phyloP scores from a whole-genome alignment of 2,888 invertebrate species.

The Neria commutata region DNA sequence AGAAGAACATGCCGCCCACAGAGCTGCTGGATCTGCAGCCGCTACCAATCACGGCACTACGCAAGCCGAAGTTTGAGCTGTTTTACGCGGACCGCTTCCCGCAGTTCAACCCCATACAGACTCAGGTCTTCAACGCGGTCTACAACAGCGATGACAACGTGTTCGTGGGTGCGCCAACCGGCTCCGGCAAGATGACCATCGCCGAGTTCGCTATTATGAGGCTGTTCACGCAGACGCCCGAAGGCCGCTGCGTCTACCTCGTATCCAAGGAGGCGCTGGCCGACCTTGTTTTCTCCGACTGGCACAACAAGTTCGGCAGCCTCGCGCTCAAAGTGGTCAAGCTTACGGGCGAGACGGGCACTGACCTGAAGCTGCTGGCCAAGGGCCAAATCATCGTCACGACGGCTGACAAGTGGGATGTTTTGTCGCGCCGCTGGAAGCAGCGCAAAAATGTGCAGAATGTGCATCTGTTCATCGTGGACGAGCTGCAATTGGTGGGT shows the following conservation, averaged over 20 bases:
- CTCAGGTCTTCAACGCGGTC: slow-evolving; percentile 97
- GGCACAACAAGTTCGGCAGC: slow-evolving; percentile 87
- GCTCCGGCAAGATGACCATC: slow-evolving; percentile 91
- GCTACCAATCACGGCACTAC: slow-evolving; percentile 88
- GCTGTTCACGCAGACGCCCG: slow-evolving; percentile 74
- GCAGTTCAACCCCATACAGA: slow-evolving; percentile 98
- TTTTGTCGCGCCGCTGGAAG: slow-evolving; percentile 97
- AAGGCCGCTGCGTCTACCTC: slow-evolving; percentile 90
- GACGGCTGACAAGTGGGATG: slow-evolving; percentile 99
- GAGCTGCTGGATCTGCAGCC: slow-evolving; percentile 97
- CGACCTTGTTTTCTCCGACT: slow-evolving; percentile 87
- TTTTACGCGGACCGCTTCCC: slow-evolving; percentile 86
- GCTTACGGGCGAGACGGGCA: slow-evolving; percentile 95
- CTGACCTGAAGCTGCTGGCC: slow-evolving; percentile 90
- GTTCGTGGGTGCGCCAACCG: slow-evolving; percentile 92
- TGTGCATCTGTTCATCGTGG: slow-evolving; percentile 93
- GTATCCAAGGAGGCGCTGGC: slow-evolving; percentile 92
- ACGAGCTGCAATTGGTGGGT: slow-evolving; percentile 90
- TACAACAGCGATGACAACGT: slow-evolving; percentile 99
- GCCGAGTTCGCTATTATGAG: slow-evolving; percentile 95
- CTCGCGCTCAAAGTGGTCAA: slow-evolving; percentile 85
- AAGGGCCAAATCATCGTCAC: slow-evolving; percentile 96
- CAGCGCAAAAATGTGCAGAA: slow-evolving; percentile 98
- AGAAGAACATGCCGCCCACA: slow-evolving; percentile 97
- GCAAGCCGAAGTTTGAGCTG: slow-evolving; percentile 84